Percentiles rank a stretch among this genome's conserved stretches.
phyloP scores from a whole-genome alignment of 1,140 invertebrate species.

The Orussus abietinus region DNA sequence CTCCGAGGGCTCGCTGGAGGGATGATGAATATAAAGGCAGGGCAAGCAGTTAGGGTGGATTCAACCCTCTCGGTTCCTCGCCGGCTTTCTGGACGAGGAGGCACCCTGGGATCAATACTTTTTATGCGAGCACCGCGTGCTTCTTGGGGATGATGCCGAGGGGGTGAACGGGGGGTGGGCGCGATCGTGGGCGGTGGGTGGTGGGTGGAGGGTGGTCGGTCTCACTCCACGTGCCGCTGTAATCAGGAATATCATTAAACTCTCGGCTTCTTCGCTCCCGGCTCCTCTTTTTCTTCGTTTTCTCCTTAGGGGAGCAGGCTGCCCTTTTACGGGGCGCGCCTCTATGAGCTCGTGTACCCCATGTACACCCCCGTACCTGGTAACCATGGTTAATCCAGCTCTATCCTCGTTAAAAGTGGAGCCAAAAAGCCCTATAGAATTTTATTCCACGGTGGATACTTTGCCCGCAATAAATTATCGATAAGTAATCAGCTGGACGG shows the following conservation, averaged over 20 bases:
- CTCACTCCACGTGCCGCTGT: conserved; percentile 29
- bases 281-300: conserved; percentile 2
- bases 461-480: no score
- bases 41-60: conserved; percentile 44
- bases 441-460: no score
- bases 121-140: conserved; percentile 40
- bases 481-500: no score
- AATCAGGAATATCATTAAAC: conserved; percentile 55
- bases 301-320: no score
- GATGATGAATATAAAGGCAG: conserved; percentile 36
- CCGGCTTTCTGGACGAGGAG: conserved; percentile 33
- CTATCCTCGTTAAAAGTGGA: no score
- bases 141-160: conserved; percentile 6
- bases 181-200: neutral
- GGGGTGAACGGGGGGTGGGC: neutral
- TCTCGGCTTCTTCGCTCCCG: conserved; percentile 38
- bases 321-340: no score
- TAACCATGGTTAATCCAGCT: no score
- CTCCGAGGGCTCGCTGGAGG: conserved; percentile 10
- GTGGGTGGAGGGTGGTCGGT: conserved; percentile 1
- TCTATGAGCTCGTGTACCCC: no score
- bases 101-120: conserved; percentile 44
- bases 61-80: conserved; percentile 44
- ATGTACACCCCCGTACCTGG: no score
- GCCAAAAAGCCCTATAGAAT: no score